These are phyloP conservation scores for Premnoplex brunnescens DNA, from an alignment of 2,797 vertebrate genomes.

Conservation along the genomic window DNA sequence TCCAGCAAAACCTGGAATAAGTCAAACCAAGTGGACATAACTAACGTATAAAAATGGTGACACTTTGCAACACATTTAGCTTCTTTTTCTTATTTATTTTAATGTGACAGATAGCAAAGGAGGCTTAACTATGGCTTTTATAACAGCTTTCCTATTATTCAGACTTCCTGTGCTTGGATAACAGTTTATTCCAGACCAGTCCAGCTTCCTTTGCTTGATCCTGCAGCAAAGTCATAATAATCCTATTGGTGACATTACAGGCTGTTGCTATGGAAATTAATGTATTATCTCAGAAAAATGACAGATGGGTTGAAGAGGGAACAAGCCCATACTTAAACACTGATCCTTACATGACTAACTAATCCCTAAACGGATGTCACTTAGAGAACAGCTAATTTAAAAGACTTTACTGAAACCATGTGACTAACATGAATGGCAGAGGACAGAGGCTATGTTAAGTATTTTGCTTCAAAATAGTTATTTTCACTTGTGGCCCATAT, in stretches of 20 bases:
- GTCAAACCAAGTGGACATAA: not conserved
- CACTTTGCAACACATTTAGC: not conserved
- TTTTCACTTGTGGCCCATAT: not conserved
- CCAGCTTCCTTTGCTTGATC: conserved; percentile 34
- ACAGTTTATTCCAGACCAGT: conserved; percentile 30
- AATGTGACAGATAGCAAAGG: not conserved
- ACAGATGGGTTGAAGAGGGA: conserved; percentile 65
- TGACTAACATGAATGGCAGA: not conserved
- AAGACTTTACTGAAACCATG: not conserved
- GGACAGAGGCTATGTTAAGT: not conserved
- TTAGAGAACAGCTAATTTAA: conserved; percentile 62
- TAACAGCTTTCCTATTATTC: not conserved
- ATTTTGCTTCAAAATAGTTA: not conserved
- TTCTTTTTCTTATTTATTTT: conserved; percentile 1
- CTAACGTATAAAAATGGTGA: not conserved
- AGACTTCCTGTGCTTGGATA: not conserved
- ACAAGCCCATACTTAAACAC: conserved; percentile 44
- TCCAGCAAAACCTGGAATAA: conserved; percentile 17
- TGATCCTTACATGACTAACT: conserved; percentile 60
- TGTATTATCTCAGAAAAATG: conserved; percentile 62
- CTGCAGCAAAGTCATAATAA: conserved; percentile 36
- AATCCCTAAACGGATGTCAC: conserved; percentile 54
- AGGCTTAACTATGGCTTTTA: not conserved
- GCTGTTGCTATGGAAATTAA: conserved; percentile 68
- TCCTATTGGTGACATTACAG: conserved; percentile 47